Percentiles rank a stretch among this genome's conserved stretches.
Conservation (phyloP, 2,888 invertebrate genomes). For the Margaritifera margaritifera region DNA sequence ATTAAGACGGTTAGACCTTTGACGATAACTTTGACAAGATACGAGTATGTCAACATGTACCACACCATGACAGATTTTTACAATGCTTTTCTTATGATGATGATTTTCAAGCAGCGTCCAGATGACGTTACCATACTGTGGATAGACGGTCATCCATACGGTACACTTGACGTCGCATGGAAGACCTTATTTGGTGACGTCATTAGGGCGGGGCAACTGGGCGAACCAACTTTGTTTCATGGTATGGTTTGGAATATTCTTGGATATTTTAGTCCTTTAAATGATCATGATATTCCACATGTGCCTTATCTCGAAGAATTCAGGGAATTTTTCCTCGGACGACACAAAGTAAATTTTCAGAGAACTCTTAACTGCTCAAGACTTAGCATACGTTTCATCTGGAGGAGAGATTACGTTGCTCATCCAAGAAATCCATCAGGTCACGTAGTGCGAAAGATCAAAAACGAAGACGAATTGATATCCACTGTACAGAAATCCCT, state of each 20-base stretch:
- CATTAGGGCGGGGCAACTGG: conserved; percentile 48
- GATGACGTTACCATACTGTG: conserved; percentile 58
- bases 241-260: conserved; percentile 62
- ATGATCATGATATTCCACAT: conserved; percentile 43
- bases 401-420: conserved; percentile 69
- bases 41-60: conserved; percentile 67
- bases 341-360: conserved; percentile 30
- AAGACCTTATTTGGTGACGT: conserved; percentile 60
- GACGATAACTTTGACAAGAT: conserved; percentile 59
- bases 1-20: conserved; percentile 10
- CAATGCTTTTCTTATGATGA: conserved; percentile 59
- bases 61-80: conserved; percentile 67
- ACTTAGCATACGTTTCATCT: conserved; percentile 64
- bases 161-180: conserved; percentile 66
- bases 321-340: conserved; percentile 60
- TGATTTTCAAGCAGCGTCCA: conserved; percentile 44
- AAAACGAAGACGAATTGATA: conserved; percentile 68
- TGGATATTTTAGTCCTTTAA: conserved; percentile 66
- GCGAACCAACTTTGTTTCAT: conserved; percentile 37
- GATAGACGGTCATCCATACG: conserved; percentile 68
- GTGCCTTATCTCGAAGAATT: conserved; percentile 66
- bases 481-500: conserved; percentile 33
- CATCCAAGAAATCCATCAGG: conserved; percentile 71
- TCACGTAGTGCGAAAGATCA: conserved; percentile 64
- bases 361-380: conserved; percentile 53